Evolutionary conservation across 2,113 vertebrate species (phyloP), one percentile per base, ranked within the genome.

Genomic region (Rousettus leschenaultii): DNA sequence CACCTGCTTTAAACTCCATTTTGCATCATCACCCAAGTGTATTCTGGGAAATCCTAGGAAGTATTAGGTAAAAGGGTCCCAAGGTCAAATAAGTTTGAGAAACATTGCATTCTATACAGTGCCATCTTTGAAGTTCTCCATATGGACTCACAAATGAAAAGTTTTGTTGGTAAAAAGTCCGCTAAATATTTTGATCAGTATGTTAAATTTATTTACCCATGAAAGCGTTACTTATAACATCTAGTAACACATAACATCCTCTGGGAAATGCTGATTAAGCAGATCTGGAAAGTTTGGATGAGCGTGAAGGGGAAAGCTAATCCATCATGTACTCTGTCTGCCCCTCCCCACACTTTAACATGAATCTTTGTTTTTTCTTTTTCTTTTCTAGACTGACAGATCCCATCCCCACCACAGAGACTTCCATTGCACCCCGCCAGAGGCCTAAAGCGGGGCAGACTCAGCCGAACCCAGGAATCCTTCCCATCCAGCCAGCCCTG

Each of bases 381-480:
- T 82, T 26, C 68, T 94, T 89, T 86, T 77, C 2, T 97, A 99
- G 99, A 97, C 98, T 99, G 94, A 99, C 99, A 30, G 99, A 99
- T 97, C 99, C 99, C 89, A 97, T 99, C 98, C 99, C 99, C 35
- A 99, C 99, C 0, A 99, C 97, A 77, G 99, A 99, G 98, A 99
- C 99, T 1, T 99, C 99, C 97, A 99, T 99, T 96, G 99, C 99
- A 3, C 99, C 99, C 61, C 99, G 99, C 71, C 99, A 99, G 98
- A 99, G 99, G 84, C 99, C 99, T 74, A 99, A 99, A 97, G 99
- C 99, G 73, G 99, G 99, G 40, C 99, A 99, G 98, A 98, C 99
- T 30, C 99, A 99, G 94, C 98, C 99, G 10, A 99, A 99, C 96
- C 98, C 99, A 78, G 99, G 99, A 77, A 99, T 99, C 88, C 98